Evolutionary conservation across 2,113 vertebrate genomes (phyloP), one percentile per base, ranked within the genome.

Genomic region (Lepidiolamprologus cunningtoni): DNA sequence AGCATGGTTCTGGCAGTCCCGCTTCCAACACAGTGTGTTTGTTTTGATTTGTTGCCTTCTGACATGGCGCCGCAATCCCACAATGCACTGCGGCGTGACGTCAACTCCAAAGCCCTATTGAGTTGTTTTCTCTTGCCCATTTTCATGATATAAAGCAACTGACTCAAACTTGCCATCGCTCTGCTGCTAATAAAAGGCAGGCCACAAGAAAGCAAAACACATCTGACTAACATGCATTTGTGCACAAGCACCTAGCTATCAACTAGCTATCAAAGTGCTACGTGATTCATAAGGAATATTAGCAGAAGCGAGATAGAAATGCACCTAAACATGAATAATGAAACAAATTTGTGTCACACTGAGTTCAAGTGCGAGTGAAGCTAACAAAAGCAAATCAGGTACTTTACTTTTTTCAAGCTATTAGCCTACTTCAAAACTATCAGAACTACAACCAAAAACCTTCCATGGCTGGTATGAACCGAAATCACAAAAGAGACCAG

Each of bases 171-270:
- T 92, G 86, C 84, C 47, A 53, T 88, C 26, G 68, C 76, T 78
- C 83, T 63, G 82, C 84, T 85, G 61, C 85, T 95, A 94, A 96
- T 95, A 91, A 91, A 91, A 95, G 94, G 92, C 93, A 83, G 89
- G 88, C 93, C 71, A 82, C 2, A 31, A 88, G 42, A 83, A 93
- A 90, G 80, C 84, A 85, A 71, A 87, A 85, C 85, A 90, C 78
- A 92, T 92, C 86, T 92, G 90, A 96, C 87, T 92, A 94, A 91
- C 81, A 90, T 81, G 82, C 94, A 93, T 81, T 87, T 90, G 84
- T 90, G 91, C 90, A 84, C 91, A 92, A 94, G 86, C 84, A 94
- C 94, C 88, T 87, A 53, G 14, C 26, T 58, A 58, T 57, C 55
- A 57, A 28, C 55, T 79, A 92, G 87, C 89, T 91, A 89, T 93